Conservation (phyloP, 92 coral and sea anemone species). For the Parazoanthus atlanticus region DNA sequence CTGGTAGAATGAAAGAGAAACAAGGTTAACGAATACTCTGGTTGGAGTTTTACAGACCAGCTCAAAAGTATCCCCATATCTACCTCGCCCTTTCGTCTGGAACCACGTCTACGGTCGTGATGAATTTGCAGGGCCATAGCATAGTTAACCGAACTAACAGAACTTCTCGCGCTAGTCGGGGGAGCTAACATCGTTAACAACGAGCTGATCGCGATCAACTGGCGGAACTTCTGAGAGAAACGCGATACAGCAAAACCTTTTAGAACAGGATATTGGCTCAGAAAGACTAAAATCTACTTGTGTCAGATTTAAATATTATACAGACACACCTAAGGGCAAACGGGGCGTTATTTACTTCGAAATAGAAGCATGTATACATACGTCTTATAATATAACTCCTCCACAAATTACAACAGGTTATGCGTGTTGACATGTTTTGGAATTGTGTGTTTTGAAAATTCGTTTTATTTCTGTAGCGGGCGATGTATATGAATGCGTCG, state of each 20-base stretch:
- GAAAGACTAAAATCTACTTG: neutral
- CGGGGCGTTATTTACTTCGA: constrained; percentile 5
- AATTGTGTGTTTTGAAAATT: neutral
- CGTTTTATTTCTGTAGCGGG: neutral
- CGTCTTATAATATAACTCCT: neutral
- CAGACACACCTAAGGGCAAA: constrained; percentile 41
- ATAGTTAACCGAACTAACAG: constrained; percentile 9
- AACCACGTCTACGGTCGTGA: neutral
- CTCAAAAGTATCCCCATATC: neutral
- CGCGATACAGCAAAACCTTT: constrained; percentile 29
- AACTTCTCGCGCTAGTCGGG: constrained; percentile 28
- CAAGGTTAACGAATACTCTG: neutral
- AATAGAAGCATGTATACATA: neutral
- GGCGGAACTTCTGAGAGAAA: constrained; percentile 30
- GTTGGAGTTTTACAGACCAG: neutral
- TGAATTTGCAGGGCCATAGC: constrained; percentile 13
- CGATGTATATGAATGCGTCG: neutral
- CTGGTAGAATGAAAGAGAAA: constrained; percentile 2
- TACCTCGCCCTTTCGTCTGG: constrained; percentile 23
- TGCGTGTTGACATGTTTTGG: neutral
- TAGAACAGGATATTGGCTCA: constrained; percentile 40
- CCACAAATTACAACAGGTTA: neutral
- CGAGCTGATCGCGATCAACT: neutral
- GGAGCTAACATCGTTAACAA: constrained; percentile 35
- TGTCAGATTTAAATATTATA: constrained; percentile 20